Conservation (phyloP, 2,888 invertebrate genomes). For the Gastrophysa polygoni region DNA sequence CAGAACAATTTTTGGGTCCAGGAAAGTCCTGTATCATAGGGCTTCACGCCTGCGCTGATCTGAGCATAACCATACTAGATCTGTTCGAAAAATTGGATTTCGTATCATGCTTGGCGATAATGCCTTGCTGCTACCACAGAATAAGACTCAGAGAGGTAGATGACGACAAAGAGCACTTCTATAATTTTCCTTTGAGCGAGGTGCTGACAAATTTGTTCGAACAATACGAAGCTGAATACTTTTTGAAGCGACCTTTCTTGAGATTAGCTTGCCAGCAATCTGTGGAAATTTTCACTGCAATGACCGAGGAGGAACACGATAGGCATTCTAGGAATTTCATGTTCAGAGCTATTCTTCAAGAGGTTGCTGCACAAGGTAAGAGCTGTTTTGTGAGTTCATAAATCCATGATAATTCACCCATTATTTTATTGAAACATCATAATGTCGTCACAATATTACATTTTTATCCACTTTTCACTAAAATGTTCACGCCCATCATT, state of each 20-base stretch:
- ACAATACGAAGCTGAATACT: conserved; percentile 53
- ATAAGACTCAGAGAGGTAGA: conserved; percentile 54
- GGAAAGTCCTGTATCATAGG: conserved; percentile 63
- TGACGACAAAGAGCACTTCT: conserved; percentile 57
- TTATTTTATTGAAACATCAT: too few relatives aligned
- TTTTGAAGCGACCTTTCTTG: conserved; percentile 70
- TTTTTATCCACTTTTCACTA: too few relatives aligned
- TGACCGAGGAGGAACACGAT: conserved; percentile 59
- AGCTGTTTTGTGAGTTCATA: background rate
- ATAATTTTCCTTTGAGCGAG: conserved; percentile 71
- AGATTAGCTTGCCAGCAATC: conserved; percentile 75
- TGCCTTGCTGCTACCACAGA: conserved; percentile 85
- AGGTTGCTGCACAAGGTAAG: conserved; percentile 65
- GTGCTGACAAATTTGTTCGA: conserved; percentile 57
- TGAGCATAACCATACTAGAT: conserved; percentile 70
- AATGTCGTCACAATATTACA: too few relatives aligned
- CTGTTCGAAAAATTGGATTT: conserved; percentile 66
- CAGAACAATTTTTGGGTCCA: conserved; percentile 26
- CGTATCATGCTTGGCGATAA: conserved; percentile 66
- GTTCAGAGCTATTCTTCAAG: conserved; percentile 68
- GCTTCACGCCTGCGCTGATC: conserved; percentile 80
- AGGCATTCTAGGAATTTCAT: conserved; percentile 64
- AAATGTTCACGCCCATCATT: too few relatives aligned
- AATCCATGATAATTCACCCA: background rate
- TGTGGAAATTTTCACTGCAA: conserved; percentile 60